A percentile compares a stretch with the other conserved stretches of the same genome.
Conservation (phyloP, 2,113 vertebrate genomes). For the Acanthochromis polyacanthus region DNA sequence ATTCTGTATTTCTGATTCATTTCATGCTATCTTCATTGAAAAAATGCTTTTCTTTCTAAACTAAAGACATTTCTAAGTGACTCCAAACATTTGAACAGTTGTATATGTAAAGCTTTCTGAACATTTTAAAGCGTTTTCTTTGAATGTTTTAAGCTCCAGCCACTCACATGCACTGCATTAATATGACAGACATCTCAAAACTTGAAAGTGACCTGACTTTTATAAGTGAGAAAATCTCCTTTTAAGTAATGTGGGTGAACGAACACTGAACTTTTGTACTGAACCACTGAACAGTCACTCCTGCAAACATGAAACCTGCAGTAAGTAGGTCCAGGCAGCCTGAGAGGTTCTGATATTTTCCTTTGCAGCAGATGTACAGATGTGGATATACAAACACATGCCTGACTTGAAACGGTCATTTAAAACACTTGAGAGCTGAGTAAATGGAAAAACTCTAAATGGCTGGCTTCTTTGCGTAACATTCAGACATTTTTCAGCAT, state of each 20-base stretch:
- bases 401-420: conserved; percentile 32
- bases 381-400: conserved; percentile 53
- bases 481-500: conserved; percentile 39
- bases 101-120: no score
- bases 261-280: not conserved
- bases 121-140: no score
- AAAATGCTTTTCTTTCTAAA: no score
- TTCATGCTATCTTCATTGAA: no score
- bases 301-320: not conserved
- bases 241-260: conserved; percentile 5
- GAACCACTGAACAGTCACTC: conserved; percentile 8
- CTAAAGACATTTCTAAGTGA: no score
- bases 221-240: not conserved
- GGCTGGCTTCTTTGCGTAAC: conserved; percentile 34
- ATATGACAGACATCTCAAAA: not conserved
- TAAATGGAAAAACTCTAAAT: conserved; percentile 47
- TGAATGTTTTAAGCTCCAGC: not conserved
- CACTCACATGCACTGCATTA: not conserved
- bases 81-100: no score
- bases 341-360: conserved; percentile 20
- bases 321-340: conserved; percentile 3
- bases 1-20: no score
- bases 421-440: conserved; percentile 52
- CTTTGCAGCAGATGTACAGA: conserved; percentile 49
- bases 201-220: not conserved